Evolutionary conservation across 1,140 invertebrate genomes (phyloP).

Genomic region (Bombus confusus): DNA sequence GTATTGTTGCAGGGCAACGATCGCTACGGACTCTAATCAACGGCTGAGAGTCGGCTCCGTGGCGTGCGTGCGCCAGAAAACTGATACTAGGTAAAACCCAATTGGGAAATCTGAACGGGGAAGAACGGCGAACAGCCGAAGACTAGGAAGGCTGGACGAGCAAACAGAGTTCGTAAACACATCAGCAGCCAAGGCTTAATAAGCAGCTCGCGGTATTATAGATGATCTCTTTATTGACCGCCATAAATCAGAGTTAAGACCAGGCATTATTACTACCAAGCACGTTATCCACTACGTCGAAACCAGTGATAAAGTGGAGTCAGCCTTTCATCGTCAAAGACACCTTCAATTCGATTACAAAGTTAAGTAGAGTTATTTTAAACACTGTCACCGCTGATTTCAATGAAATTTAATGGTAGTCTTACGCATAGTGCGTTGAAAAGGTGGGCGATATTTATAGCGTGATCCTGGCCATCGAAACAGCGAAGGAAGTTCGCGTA

Average conservation of each 20-base stretch:
- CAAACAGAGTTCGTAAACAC: conserved; percentile 46
- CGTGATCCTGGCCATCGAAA: no score
- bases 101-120: not conserved
- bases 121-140: not conserved
- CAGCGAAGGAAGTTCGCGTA: no score
- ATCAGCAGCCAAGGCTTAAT: conserved; percentile 38
- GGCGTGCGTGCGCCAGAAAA: conserved; percentile 18
- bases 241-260: conserved; percentile 55
- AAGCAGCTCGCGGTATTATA: conserved; percentile 45
- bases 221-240: conserved; percentile 58
- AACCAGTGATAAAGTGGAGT: conserved; percentile 30
- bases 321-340: conserved; percentile 20
- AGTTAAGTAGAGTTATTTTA: no score
- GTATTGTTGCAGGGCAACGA: not conserved
- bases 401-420: no score
- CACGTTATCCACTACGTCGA: conserved; percentile 32
- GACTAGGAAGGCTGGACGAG: conserved; percentile 14
- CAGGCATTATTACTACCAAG: conserved; percentile 44
- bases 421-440: no score
- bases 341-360: not conserved
- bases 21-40: conserved; percentile 17
- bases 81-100: conserved; percentile 14
- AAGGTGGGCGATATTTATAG: no score
- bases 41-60: not conserved
- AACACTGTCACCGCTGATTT: no score